Percentiles rank a stretch among this genome's conserved stretches.
phyloP scores from a whole-genome alignment of 92 coral and sea anemone genomes.

The Pocillopora grandis region DNA sequence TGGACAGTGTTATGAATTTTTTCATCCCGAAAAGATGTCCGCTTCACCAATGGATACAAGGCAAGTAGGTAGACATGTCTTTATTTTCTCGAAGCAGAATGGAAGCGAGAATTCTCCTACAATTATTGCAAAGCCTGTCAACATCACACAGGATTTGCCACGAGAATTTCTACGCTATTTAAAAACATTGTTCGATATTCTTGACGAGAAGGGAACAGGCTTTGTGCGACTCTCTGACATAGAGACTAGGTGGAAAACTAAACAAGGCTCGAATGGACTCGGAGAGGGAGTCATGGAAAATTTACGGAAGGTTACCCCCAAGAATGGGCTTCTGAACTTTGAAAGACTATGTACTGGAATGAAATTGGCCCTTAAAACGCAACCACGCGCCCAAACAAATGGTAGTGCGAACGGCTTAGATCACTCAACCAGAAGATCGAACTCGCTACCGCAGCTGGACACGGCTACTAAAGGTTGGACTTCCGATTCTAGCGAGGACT shows the following conservation, averaged over 20 bases:
- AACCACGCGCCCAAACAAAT: constrained; percentile 21
- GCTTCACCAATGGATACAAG: constrained; percentile 45
- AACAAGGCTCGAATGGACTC: constrained; percentile 61
- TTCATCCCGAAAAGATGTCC: constrained; percentile 43
- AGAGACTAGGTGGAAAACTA: constrained; percentile 80
- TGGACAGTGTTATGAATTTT: constrained; percentile 38
- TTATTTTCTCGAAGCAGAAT: constrained; percentile 62
- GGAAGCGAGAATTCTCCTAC: constrained; percentile 39
- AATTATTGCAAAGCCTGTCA: constrained; percentile 51
- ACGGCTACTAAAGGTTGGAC: constrained; percentile 54
- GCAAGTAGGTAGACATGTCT: constrained; percentile 75
- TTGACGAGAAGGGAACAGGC: constrained; percentile 81
- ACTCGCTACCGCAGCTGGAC: constrained; percentile 65
- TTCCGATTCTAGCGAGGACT: constrained; percentile 79
- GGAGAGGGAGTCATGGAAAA: constrained; percentile 74
- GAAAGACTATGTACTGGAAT: constrained; percentile 87
- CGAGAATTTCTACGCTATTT: constrained; percentile 86
- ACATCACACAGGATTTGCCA: constrained; percentile 72
- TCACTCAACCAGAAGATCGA: constrained; percentile 50
- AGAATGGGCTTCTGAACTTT: constrained; percentile 83
- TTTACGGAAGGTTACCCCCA: constrained; percentile 75
- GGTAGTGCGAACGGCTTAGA: constrained; percentile 15
- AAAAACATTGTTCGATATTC: constrained; percentile 83
- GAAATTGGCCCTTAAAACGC: constrained; percentile 68
- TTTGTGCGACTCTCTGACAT: constrained; percentile 81